A percentile compares a stretch with the other conserved stretches of the same genome.
phyloP scores from a whole-genome alignment of 2,797 vertebrate species.

The Poeciliopsis paucimaculata region DNA sequence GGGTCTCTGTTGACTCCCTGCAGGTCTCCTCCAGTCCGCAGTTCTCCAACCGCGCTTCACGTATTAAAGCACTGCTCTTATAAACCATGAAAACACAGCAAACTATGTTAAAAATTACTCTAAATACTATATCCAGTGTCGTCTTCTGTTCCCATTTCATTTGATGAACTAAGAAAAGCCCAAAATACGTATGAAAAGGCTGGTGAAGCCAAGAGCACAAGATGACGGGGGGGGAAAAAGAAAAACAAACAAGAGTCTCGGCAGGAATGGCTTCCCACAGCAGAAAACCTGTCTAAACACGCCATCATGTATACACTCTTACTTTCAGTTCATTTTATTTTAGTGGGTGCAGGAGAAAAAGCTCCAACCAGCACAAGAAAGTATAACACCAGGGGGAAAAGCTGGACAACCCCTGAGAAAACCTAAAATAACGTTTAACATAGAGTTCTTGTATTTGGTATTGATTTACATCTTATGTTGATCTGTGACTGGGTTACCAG shows the following conservation, averaged over 20 bases:
- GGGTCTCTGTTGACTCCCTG: constrained; percentile 37
- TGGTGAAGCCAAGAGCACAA: background rate
- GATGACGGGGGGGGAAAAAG: background rate
- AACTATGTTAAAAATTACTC: background rate
- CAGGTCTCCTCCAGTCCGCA: constrained; percentile 1
- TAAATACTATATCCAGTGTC: background rate
- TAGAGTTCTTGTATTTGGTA: too few relatives aligned
- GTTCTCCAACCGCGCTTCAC: background rate
- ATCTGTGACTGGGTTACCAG: background rate
- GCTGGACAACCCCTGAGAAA: background rate
- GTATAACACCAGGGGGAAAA: background rate
- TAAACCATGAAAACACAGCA: background rate
- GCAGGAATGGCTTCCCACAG: background rate
- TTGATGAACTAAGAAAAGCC: background rate
- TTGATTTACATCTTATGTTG: too few relatives aligned
- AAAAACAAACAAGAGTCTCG: background rate
- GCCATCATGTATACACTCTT: background rate
- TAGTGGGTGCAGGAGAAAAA: background rate
- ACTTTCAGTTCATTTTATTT: background rate
- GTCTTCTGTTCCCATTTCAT: background rate
- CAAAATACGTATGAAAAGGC: background rate
- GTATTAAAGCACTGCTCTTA: constrained; percentile 2
- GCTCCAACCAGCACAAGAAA: background rate
- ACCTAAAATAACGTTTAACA: background rate
- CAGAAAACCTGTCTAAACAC: constrained; percentile 3